These are phyloP conservation scores for Ictalurus furcatus DNA, from an alignment of 2,113 vertebrate species.

Conservation along the genomic window DNA sequence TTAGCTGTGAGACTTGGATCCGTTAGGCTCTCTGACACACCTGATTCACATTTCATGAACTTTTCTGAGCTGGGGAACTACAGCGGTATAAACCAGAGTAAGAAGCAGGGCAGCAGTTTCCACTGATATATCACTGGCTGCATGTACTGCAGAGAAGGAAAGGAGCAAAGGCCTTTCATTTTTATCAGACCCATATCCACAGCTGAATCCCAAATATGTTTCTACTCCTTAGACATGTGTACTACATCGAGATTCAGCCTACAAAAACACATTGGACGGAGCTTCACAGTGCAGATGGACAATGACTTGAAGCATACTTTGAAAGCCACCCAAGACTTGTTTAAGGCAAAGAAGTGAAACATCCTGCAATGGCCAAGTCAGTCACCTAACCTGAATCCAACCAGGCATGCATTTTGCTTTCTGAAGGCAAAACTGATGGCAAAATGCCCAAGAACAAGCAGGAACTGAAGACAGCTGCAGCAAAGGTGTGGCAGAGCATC, in stretches of 20 bases:
- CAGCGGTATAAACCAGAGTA: background rate
- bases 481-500: background rate
- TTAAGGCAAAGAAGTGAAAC: background rate
- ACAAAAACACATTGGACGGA: background rate
- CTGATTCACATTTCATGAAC: conserved; percentile 16
- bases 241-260: background rate
- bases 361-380: background rate
- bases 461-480: background rate
- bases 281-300: background rate
- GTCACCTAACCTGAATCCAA: background rate
- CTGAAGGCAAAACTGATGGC: background rate
- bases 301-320: background rate
- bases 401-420: background rate
- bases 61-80: background rate
- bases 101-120: conserved; percentile 4
- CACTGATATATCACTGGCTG: background rate
- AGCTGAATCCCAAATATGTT: background rate
- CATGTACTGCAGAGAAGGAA: background rate
- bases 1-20: conserved; percentile 1
- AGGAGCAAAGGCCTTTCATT: conserved; percentile 18
- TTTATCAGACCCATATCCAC: background rate
- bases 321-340: background rate
- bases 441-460: background rate
- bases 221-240: background rate
- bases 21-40: conserved; percentile 18